phyloP scores from a whole-genome alignment of 37 sponge, comb jelly and placozoan genomes.

The Sycon ciliatum region DNA sequence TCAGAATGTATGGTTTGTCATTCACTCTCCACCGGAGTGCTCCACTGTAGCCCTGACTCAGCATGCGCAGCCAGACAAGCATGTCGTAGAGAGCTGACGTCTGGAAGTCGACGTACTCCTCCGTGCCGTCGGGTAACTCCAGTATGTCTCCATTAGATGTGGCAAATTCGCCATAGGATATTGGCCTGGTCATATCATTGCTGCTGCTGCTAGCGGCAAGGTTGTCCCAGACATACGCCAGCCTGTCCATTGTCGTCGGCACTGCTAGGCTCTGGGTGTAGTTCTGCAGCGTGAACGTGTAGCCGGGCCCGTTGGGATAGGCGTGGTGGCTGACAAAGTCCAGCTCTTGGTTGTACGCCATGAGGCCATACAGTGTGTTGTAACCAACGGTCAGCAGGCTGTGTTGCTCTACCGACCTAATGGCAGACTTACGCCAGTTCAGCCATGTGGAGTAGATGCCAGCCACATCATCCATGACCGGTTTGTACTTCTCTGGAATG shows the following conservation, averaged over 20 bases:
- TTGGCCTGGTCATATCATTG: not conserved
- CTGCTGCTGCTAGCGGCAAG: not conserved
- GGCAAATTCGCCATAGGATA: not conserved
- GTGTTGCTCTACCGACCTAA: not conserved
- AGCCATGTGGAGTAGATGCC: not conserved
- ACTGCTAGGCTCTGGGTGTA: not conserved
- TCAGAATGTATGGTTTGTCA: not conserved
- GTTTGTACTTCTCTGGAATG: not conserved
- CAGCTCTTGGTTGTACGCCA: not conserved
- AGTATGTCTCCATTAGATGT: not conserved
- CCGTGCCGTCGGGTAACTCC: not conserved
- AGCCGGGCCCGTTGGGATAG: not conserved
- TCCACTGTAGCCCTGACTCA: not conserved
- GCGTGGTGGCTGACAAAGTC: not conserved
- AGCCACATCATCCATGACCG: not conserved
- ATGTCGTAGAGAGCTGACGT: not conserved
- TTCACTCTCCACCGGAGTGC: not conserved
- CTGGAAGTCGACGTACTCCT: not conserved
- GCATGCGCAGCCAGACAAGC: not conserved
- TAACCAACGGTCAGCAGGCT: not conserved
- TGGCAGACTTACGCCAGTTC: not conserved
- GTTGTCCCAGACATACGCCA: not conserved
- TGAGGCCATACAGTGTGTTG: not conserved
- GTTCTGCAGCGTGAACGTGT: not conserved
- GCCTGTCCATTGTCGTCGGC: slow-evolving; percentile 11